Evolutionary conservation across 2,797 vertebrate species (phyloP).

Genomic region (Botia kubotai): DNA sequence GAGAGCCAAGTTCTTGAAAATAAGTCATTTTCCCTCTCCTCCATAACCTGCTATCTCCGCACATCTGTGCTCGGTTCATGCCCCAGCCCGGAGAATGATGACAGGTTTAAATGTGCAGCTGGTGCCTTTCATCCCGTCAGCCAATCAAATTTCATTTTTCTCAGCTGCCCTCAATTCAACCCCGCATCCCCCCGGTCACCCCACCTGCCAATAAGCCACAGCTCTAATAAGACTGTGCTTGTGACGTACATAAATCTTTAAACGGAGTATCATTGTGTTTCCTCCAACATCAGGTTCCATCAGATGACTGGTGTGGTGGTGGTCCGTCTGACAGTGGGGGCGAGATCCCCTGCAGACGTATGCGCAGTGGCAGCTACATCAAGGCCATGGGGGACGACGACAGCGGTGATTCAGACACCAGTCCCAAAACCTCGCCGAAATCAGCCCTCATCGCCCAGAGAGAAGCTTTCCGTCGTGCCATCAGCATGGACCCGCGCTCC

Average conservation of each 20-base stretch:
- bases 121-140: slow-evolving; percentile 45
- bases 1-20: slow-evolving; percentile 38
- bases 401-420: slow-evolving; percentile 91
- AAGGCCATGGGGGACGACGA: slow-evolving; percentile 99
- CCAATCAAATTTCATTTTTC: slow-evolving; percentile 49
- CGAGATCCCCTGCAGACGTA: slow-evolving; percentile 96
- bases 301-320: slow-evolving; percentile 91
- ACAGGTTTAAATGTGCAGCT: slow-evolving; percentile 38
- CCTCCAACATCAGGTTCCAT: slow-evolving; percentile 84
- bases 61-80: slow-evolving; percentile 39
- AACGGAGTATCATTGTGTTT: not conserved
- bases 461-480: slow-evolving; percentile 91
- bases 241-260: slow-evolving; percentile 3
- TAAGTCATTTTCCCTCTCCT: slow-evolving; percentile 39
- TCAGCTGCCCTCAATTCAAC: slow-evolving; percentile 36
- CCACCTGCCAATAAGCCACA: slow-evolving; percentile 29
- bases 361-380: slow-evolving; percentile 99
- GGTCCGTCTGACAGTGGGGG: slow-evolving; percentile 80
- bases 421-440: slow-evolving; percentile 90
- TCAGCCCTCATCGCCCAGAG: slow-evolving; percentile 85
- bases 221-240: slow-evolving; percentile 28
- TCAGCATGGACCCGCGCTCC: slow-evolving; percentile 95
- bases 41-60: slow-evolving; percentile 38
- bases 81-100: slow-evolving; percentile 29
- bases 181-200: not conserved